Evolutionary conservation across 2,888 invertebrate species (phyloP).

Genomic region (Biston betularia): DNA sequence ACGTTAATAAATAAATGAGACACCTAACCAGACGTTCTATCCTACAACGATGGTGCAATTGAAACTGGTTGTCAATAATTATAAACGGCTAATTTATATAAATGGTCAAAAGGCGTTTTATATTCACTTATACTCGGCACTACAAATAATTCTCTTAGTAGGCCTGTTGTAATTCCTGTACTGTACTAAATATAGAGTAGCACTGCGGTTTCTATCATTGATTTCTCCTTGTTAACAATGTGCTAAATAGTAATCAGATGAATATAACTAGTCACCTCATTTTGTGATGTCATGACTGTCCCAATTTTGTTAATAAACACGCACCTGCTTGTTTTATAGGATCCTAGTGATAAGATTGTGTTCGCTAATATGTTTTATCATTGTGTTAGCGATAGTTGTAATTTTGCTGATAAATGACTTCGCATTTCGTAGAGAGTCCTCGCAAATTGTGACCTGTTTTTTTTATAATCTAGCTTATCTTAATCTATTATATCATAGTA

Average conservation of each 20-base stretch:
- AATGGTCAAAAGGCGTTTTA: background rate
- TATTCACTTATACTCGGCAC: background rate
- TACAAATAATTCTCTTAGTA: background rate
- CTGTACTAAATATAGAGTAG: slow-evolving; percentile 1
- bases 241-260: background rate
- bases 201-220: background rate
- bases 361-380: background rate
- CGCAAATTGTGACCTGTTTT: too few relatives aligned
- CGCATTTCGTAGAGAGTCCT: too few relatives aligned
- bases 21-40: background rate
- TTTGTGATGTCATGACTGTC: background rate
- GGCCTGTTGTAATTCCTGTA: background rate
- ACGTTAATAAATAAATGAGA: background rate
- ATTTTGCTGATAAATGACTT: too few relatives aligned
- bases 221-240: background rate
- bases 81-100: background rate
- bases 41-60: background rate
- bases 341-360: background rate
- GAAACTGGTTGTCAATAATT: background rate
- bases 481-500: too few relatives aligned
- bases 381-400: too few relatives aligned
- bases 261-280: background rate
- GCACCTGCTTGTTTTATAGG: background rate
- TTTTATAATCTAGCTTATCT: too few relatives aligned
- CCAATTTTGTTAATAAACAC: background rate